A percentile compares a stretch with the other conserved stretches of the same genome.
These are phyloP conservation scores for Drosophila quinaria DNA, from an alignment of 2,888 invertebrate genomes.

Conservation along the genomic window DNA sequence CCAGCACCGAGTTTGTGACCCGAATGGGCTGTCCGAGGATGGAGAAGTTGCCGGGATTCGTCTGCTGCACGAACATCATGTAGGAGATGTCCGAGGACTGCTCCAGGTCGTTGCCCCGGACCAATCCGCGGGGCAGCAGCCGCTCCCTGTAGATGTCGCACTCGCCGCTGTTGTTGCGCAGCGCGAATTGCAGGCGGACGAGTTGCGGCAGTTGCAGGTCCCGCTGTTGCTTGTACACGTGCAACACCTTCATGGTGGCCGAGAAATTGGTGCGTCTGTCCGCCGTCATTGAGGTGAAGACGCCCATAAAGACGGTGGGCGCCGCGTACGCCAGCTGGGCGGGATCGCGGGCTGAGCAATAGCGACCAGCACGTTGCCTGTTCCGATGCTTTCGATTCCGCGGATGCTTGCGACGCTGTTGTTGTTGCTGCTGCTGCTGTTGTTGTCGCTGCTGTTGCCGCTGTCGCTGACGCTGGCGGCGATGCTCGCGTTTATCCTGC, in stretches of 20 bases:
- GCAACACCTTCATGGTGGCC: conserved; percentile 89
- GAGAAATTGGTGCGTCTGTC: conserved; percentile 88
- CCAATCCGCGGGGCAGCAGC: conserved; percentile 83
- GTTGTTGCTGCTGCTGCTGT: conserved; percentile 43
- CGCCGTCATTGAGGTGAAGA: conserved; percentile 88
- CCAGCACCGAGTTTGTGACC: conserved; percentile 82
- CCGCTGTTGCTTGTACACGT: conserved; percentile 88
- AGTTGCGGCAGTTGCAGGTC: conserved; percentile 83
- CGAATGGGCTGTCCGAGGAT: conserved; percentile 85
- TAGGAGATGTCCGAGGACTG: conserved; percentile 83
- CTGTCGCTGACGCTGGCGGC: conserved; percentile 51
- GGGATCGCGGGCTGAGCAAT: conserved; percentile 89
- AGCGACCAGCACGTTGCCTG: conserved; percentile 77
- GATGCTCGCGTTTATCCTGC: conserved; percentile 52
- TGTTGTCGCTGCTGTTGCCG: conserved; percentile 41
- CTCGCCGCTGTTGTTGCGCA: conserved; percentile 84
- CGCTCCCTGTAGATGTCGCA: conserved; percentile 85
- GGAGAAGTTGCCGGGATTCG: conserved; percentile 85
- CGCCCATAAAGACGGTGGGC: conserved; percentile 89
- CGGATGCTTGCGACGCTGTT: conserved; percentile 58
- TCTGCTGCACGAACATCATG: conserved; percentile 85
- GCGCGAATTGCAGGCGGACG: conserved; percentile 84
- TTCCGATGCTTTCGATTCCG: conserved; percentile 68
- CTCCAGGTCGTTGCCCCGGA: conserved; percentile 84
- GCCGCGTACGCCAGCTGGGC: conserved; percentile 89